Evolutionary conservation across 2,113 vertebrate genomes (phyloP), one percentile per base, ranked within the genome.

Genomic region (Eulemur rufifrons): DNA sequence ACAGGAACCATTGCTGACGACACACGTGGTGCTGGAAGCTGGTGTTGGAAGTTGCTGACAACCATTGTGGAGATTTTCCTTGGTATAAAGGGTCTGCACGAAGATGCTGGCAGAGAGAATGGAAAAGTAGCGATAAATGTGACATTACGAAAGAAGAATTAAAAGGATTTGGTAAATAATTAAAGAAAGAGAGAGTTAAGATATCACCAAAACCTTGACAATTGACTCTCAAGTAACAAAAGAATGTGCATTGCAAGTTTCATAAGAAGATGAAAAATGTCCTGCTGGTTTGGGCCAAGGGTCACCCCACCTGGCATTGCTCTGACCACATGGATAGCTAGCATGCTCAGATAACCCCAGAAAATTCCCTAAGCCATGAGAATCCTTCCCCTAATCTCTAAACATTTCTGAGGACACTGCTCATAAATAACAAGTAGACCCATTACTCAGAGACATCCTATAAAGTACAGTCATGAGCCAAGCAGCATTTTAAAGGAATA

Each of bases 121-220:
- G 50, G 88, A 68, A 93, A 97, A 80, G 63, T 45, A 61, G 37
- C 29, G 54, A 94, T 83, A 96, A 96, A 86, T 47, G 13, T 39
- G 63, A 74, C 45, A 50, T 90, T 87, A 74, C 8, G 5, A 93
- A 93, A 93, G 50, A 94, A 92, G 86, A 96, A 84, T 59, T 59
- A 54, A 95, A 90, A 96, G 45, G 37, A 77, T 71, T 95, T 89
- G n/a, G 80, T 97, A 95, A 95, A 94, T 93, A 92, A 91, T 94
- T 94, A 89, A 89, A 89, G 63, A 68, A 95, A 64, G 63, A 13
- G 71, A 91, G 29, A 94, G 12, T 42, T 42, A 42, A 74, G 47
- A 27, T 91, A 82, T 50, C 45, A 54, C 34, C 64, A 82, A 78
- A 21, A 80, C 63, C 83, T 89, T 93, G n/a, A 68, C 34, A 66